These are phyloP conservation scores for Centruroides sculpturatus DNA, from an alignment of 1,140 invertebrate genomes.

Conservation along the genomic window DNA sequence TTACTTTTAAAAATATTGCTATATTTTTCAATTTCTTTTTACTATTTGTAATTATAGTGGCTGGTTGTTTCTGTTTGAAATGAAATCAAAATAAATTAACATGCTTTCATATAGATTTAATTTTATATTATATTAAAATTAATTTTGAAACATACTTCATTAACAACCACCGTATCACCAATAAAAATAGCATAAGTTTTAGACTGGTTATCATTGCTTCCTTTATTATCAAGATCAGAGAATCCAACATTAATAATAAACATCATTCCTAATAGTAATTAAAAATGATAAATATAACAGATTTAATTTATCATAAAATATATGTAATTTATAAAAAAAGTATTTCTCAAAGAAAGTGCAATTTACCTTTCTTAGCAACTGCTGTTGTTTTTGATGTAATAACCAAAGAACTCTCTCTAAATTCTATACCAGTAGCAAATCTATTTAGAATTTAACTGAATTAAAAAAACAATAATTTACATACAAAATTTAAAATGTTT, in stretches of 20 bases:
- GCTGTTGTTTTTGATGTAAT: conserved; percentile 78
- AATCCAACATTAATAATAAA: conserved; percentile 94
- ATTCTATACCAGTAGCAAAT: conserved; percentile 96
- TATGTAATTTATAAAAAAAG: neutral
- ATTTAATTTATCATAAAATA: neutral
- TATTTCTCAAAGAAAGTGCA: neutral
- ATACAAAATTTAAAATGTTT: too few relatives aligned
- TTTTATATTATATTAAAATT: neutral
- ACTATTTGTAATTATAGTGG: conserved; percentile 72
- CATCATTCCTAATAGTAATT: conserved; percentile 56
- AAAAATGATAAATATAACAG: conserved; percentile 8
- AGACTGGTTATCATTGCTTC: conserved; percentile 61
- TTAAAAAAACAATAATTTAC: too few relatives aligned
- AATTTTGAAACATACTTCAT: conserved; percentile 37
- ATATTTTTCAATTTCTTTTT: conserved; percentile 91
- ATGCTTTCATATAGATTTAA: neutral
- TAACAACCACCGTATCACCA: conserved; percentile 91
- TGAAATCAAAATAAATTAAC: neutral
- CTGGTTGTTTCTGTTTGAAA: conserved; percentile 47
- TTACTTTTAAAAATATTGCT: conserved; percentile 78
- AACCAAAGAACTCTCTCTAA: conserved; percentile 82
- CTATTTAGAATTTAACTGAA: conserved; percentile 22
- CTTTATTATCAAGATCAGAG: conserved; percentile 65
- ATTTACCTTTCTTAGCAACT: conserved; percentile 52
- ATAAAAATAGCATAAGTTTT: conserved; percentile 91